A percentile compares a stretch with the other conserved stretches of the same genome.
Conservation (phyloP, 2,113 vertebrate species). For the Aspidoscelis tigris region DNA sequence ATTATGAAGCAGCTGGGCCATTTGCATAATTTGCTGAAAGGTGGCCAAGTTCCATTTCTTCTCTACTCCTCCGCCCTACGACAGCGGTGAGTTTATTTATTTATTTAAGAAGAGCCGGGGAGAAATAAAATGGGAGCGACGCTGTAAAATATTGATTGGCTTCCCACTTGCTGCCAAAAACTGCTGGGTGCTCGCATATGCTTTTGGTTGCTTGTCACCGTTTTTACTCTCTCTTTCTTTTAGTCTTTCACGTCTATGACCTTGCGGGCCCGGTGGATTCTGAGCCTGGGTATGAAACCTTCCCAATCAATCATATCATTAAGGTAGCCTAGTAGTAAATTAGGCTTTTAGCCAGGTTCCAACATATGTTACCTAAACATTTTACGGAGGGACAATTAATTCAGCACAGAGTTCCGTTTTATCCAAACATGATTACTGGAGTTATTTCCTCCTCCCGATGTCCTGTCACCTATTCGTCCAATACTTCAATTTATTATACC, state of each 20-base stretch:
- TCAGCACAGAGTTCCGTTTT: constrained; percentile 37
- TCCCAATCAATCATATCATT: constrained; percentile 38
- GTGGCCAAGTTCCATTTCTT: constrained; percentile 10
- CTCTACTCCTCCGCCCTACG: background rate
- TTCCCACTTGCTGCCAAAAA: background rate
- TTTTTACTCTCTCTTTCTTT: background rate
- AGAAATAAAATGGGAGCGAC: background rate
- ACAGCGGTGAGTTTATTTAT: too few relatives aligned
- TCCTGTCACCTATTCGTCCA: background rate
- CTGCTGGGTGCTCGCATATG: background rate
- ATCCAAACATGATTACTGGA: background rate
- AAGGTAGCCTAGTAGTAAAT: constrained; percentile 39
- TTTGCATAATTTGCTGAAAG: constrained; percentile 53
- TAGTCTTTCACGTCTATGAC: background rate
- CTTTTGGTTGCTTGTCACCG: background rate
- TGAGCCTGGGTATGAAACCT: constrained; percentile 1
- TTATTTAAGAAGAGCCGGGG: too few relatives aligned
- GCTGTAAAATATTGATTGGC: background rate
- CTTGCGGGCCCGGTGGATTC: constrained; percentile 22
- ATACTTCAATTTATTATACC: background rate
- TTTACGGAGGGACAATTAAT: constrained; percentile 39
- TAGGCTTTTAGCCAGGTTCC: constrained; percentile 52
- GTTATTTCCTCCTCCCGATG: background rate
- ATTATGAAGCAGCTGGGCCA: constrained; percentile 38
- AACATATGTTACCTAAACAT: constrained; percentile 50